Evolutionary conservation across 2,888 invertebrate genomes (phyloP), one percentile per base, ranked within the genome.

Genomic region (Sympetrum striolatum): DNA sequence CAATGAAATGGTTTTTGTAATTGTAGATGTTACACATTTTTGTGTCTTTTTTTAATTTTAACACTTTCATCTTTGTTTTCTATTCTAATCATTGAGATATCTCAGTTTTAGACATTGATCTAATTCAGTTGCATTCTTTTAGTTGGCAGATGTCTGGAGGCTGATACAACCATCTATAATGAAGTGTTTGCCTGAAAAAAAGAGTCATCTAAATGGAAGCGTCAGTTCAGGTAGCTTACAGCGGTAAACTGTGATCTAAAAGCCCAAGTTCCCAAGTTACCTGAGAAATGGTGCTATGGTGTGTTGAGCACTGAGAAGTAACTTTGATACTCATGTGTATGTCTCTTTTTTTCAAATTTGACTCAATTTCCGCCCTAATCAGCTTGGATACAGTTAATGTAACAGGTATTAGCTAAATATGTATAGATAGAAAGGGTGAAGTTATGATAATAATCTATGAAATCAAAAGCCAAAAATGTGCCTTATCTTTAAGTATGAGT

Each of bases 111-210:
- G 18, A 53, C 53, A 15, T 18, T 18, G 18, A 3, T 73, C 73
- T 73, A 73, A 64, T 39, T 8, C 22, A n/a, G 12, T 64, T 22
- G 37, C n/a, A 80, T 73, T 79, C 31, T 48, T 94, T 91, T 92
- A 95, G 95, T 93, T 95, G 91, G 94, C 95, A 22, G 95, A 95
- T 91, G 94, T 95, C 8, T 95, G 95, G 95, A 94, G 94, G 91
- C 93, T 94, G 90, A 95, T 95, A 90, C 94, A 95, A 91, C 95
- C 95, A 8, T 94, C 94, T 58, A 94, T 95, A 79, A 94, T 93
- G 91, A 94, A 95, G 92, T 95, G 94, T 92, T 93, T 95, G 90
- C 94, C 95, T n/a, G 94, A 94, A 25, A 91, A 92, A 60, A 91
- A 90, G 37, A 58, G 60, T 12, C 86, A 86, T 37, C 60, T 86